Evolutionary conservation across 2,888 invertebrate species (phyloP), one percentile per base, ranked within the genome.

Genomic region (Brachypalpus laphriformis): DNA sequence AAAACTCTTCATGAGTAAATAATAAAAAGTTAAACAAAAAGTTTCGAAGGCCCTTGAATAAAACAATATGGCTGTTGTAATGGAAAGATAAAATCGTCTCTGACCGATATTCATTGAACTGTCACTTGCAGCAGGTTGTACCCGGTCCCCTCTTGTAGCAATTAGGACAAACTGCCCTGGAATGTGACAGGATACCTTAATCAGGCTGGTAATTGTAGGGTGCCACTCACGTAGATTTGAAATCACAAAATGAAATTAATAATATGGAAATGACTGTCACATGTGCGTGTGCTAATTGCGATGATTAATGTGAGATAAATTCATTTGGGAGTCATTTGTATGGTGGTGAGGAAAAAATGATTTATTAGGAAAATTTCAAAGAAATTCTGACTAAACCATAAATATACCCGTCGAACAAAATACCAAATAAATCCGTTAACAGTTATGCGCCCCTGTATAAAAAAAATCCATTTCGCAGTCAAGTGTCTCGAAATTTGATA

Each of bases 11-110:
- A n/a, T n/a, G n/a, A 14, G 28, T 16, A 31, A 63, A 65, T 47
- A 63, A 63, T 31, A 49, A 49, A 49, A 65, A 49, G 20, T 42
- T 61, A 42, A 61, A 61, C 42, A 61, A n/a, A n/a, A 61, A 28
- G 16, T 34, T 9, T 34, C 34, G 9, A 34, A 42, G 25, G 9
- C 8, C n/a, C 18, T 8, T 2, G 20, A 11, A 47, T 4, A 47
- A 56, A 56, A 20, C 34, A 37, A 11, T 9, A 7, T 14, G n/a
- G 9, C 14, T 5, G 14, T 5, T 14, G 14, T 16, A 28, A 4
- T 25, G 9, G n/a, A n/a, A 28, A 31, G 47, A 61, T 61, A 42
- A 34, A 49, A 65, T 51, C 20, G 9, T 22, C 2, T 25, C 22
- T 51, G 66, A 22, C 8, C 37, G 51, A 40, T 34, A 16, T 49